Evolutionary conservation across 2,888 invertebrate genomes (phyloP).

Genomic region (Pachymerium ferrugineum): DNA sequence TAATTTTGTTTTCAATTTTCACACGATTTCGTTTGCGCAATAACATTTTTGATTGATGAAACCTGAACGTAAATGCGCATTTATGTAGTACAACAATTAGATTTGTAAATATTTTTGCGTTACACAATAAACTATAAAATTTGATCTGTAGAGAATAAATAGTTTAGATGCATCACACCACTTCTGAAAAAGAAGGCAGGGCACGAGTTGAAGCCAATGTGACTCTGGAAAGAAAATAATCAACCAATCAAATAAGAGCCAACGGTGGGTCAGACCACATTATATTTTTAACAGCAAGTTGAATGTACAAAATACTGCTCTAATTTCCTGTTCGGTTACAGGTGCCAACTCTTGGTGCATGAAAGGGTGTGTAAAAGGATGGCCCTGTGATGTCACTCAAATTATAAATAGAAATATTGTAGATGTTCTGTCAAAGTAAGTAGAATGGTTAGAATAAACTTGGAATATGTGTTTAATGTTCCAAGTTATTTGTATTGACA

Average conservation of each 20-base stretch:
- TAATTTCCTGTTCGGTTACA: neutral
- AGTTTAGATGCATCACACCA: slow-evolving; percentile 9
- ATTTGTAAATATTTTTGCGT: too few relatives aligned
- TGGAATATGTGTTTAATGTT: too few relatives aligned
- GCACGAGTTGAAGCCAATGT: neutral
- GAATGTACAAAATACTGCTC: slow-evolving; percentile 3
- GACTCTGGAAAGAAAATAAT: neutral
- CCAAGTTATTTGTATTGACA: too few relatives aligned
- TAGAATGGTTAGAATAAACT: neutral
- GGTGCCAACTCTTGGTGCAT: neutral
- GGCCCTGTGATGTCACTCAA: neutral
- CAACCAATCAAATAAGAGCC: neutral
- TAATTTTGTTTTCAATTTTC: too few relatives aligned
- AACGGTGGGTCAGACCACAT: slow-evolving; percentile 2
- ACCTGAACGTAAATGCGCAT: too few relatives aligned
- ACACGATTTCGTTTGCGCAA: too few relatives aligned
- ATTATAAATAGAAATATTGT: neutral
- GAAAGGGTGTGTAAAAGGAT: neutral
- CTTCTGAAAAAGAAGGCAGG: neutral
- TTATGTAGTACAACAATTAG: too few relatives aligned
- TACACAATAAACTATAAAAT: neutral
- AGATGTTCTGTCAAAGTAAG: neutral
- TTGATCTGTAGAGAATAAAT: neutral
- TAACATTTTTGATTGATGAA: too few relatives aligned
- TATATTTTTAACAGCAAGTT: neutral